Evolutionary conservation across 2,888 invertebrate genomes (phyloP).

Genomic region (Tineola bisselliella): DNA sequence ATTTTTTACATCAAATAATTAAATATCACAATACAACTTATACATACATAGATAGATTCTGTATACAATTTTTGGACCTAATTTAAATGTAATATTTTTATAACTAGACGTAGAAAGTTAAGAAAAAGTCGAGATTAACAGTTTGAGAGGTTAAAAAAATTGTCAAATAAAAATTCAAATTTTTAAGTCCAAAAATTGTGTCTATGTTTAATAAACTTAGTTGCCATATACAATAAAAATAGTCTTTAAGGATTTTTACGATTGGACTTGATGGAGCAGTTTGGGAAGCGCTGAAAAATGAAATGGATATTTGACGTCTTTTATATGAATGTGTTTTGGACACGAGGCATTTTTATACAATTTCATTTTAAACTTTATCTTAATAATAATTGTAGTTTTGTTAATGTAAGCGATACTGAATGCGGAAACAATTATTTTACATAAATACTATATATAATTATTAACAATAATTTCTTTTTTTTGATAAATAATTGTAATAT

Average conservation of each 20-base stretch:
- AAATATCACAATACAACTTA: too few species aligned
- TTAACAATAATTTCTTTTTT: slow-evolving; percentile 36
- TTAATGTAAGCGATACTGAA: slow-evolving; percentile 61
- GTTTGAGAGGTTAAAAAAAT: too few species aligned
- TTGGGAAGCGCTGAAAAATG: neutral
- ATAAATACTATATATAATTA: slow-evolving; percentile 68
- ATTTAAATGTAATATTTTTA: too few species aligned
- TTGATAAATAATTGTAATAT: slow-evolving; percentile 60
- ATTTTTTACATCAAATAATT: neutral
- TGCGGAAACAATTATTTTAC: slow-evolving; percentile 65
- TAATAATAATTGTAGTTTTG: neutral
- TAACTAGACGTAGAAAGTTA: too few species aligned
- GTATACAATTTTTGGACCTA: too few species aligned
- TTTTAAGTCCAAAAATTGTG: too few species aligned
- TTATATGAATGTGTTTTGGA: neutral
- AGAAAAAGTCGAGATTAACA: too few species aligned
- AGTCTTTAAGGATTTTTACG: neutral
- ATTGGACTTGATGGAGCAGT: neutral
- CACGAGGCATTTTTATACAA: neutral
- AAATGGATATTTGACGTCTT: neutral
- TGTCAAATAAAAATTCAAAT: too few species aligned
- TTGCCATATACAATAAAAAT: slow-evolving; percentile 63
- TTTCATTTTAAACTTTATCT: neutral
- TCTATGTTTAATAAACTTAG: slow-evolving; percentile 30
- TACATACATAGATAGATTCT: too few species aligned